Evolutionary conservation across 2,888 invertebrate species (phyloP), one percentile per base, ranked within the genome.

Genomic region (Halocaridina rubra): DNA sequence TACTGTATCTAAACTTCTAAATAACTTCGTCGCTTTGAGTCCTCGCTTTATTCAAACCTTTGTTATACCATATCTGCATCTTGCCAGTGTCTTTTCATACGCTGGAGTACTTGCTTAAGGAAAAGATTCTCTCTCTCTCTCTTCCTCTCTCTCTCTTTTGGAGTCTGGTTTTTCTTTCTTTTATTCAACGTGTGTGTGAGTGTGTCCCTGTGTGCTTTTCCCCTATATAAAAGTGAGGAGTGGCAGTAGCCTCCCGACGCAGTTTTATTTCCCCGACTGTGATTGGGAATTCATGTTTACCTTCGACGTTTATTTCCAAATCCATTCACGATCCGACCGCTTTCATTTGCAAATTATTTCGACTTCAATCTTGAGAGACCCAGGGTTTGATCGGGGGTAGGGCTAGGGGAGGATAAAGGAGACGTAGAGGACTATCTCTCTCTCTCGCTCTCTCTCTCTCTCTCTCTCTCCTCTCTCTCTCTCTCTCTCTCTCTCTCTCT

Each of bases 321-420:
- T 82, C 82, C 82, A 82, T 82, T 77, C 82, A 82, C 82, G 82
- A 82, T 77, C 77, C 69, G 27, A n/a, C 77, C 82, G 82, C 82
- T 82, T 82, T 82, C 82, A 82, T 82, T 82, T 82, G 82, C 82
- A 82, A 82, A 82, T 82, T 82, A 82, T 82, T 82, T 82, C 82
- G 77, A 71, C 82, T 82, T 82, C 82, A 82, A 82, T 82, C 82
- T 77, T 82, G 82, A 77, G 76, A n/a, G n/a, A n/a, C n/a, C 69
- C 30, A 32, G 75, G 57, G 69, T 77, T 77, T 77, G 81, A 67
- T 69, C 64, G 81, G 75, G 27, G 29, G 64, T 8, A 16, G n/a
- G 30, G 29, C 57, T 3, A 30, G 27, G 16, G 57, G 77, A 22
- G 77, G 67, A 1, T 8, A 19, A 24, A 19, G 64, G 64, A 46